Evolutionary conservation across 2,888 invertebrate genomes (phyloP).

Genomic region (Dromius quadrimaculatus): DNA sequence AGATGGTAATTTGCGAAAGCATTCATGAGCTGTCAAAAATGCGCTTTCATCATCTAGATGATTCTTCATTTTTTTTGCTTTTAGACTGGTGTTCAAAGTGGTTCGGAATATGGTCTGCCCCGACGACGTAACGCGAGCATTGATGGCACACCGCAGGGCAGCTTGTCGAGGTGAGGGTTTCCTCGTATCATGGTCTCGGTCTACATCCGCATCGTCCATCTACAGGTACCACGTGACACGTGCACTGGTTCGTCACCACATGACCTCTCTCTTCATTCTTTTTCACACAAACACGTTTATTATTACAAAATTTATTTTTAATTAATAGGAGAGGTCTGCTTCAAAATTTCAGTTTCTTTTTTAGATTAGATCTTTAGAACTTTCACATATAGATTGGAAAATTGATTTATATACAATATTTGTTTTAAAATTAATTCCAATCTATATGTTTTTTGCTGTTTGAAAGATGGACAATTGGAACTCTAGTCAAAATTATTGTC

Average conservation of each 20-base stretch:
- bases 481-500: too few relatives aligned
- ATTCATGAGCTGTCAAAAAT: too few relatives aligned
- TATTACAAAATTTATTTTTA: slow-evolving; percentile 12
- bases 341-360: slow-evolving; percentile 20
- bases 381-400: too few relatives aligned
- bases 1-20: too few relatives aligned
- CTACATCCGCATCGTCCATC: slow-evolving; percentile 72
- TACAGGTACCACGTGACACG: slow-evolving; percentile 67
- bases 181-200: slow-evolving; percentile 74
- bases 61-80: too few relatives aligned
- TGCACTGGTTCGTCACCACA: slow-evolving; percentile 30
- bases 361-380: background rate
- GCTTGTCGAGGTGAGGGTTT: slow-evolving; percentile 73
- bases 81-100: slow-evolving; percentile 79
- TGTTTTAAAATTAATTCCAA: too few relatives aligned
- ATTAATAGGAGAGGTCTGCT: slow-evolving; percentile 20
- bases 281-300: slow-evolving; percentile 3
- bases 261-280: slow-evolving; percentile 3
- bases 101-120: slow-evolving; percentile 78
- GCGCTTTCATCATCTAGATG: too few relatives aligned
- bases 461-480: too few relatives aligned
- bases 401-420: too few relatives aligned
- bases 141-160: slow-evolving; percentile 72
- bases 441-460: too few relatives aligned
- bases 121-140: slow-evolving; percentile 79